Conservation (phyloP, 2,888 invertebrate species). For the Enoplolaimus lenunculus region DNA sequence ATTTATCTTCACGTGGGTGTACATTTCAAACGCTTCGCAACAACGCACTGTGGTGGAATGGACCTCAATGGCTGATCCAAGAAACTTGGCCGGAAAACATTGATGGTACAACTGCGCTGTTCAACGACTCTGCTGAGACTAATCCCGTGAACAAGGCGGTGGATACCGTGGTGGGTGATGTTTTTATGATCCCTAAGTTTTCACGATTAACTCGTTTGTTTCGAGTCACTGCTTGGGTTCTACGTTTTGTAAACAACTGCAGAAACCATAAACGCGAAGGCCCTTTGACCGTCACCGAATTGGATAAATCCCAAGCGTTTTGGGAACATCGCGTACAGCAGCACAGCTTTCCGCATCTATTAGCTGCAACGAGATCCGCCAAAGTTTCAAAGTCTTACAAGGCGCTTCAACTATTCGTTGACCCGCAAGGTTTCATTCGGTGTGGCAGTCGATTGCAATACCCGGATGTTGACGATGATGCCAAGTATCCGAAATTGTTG, state of each 20-base stretch:
- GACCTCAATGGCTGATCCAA: neutral
- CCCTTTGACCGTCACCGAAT: neutral
- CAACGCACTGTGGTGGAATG: neutral
- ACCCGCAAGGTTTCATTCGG: conserved; percentile 2
- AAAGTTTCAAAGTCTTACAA: neutral
- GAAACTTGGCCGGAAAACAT: neutral
- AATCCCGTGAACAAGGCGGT: no score
- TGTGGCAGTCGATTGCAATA: conserved; percentile 12
- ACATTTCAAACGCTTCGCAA: neutral
- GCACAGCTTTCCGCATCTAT: neutral
- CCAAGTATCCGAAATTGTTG: conserved; percentile 14
- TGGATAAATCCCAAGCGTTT: neutral
- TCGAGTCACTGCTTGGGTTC: neutral
- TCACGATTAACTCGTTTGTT: neutral
- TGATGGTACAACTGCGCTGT: neutral
- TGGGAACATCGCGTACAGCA: conserved; percentile 1
- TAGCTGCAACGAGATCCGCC: neutral
- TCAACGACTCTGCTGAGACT: neutral
- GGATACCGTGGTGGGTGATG: no score
- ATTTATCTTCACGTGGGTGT: neutral
- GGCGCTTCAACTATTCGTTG: neutral
- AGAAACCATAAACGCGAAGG: neutral
- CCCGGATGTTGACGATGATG: neutral
- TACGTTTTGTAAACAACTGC: neutral
- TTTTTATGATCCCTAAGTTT: no score